phyloP scores from a whole-genome alignment of 1,140 invertebrate species.

The Lithobius niger region DNA sequence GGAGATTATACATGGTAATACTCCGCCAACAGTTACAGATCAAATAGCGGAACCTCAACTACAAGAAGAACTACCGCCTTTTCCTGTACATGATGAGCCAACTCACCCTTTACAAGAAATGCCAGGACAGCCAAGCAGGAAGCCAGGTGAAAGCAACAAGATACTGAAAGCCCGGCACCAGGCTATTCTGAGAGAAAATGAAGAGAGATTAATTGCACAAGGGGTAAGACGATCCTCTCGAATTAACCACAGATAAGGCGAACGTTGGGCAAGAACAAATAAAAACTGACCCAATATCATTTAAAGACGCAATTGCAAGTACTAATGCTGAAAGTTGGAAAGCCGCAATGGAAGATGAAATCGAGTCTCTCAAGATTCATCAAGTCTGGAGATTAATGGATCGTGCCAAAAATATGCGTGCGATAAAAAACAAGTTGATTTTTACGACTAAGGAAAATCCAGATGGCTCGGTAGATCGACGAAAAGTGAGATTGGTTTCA shows the following conservation, averaged over 20 bases:
- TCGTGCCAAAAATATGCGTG: constrained; percentile 26
- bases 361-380: constrained; percentile 23
- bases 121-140: not conserved
- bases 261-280: not conserved
- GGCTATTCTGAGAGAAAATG: not conserved
- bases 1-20: too few species aligned
- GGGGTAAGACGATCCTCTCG: not conserved
- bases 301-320: constrained; percentile 16
- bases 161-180: not conserved
- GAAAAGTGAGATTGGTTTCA: constrained; percentile 16
- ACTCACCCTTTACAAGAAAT: too few species aligned
- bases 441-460: constrained; percentile 6
- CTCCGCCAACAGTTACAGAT: too few species aligned
- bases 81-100: too few species aligned
- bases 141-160: not conserved
- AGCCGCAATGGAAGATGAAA: constrained; percentile 18
- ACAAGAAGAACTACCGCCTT: too few species aligned
- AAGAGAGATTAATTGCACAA: not conserved
- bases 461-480: not conserved
- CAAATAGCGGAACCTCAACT: too few species aligned
- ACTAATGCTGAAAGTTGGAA: constrained; percentile 16
- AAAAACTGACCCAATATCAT: not conserved
- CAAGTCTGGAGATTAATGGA: constrained; percentile 28
- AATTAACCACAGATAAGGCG: too few species aligned
- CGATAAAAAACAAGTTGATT: constrained; percentile 21